These are phyloP conservation scores for Epinephelus coioides DNA, from an alignment of 2,797 vertebrate genomes.

Conservation along the genomic window DNA sequence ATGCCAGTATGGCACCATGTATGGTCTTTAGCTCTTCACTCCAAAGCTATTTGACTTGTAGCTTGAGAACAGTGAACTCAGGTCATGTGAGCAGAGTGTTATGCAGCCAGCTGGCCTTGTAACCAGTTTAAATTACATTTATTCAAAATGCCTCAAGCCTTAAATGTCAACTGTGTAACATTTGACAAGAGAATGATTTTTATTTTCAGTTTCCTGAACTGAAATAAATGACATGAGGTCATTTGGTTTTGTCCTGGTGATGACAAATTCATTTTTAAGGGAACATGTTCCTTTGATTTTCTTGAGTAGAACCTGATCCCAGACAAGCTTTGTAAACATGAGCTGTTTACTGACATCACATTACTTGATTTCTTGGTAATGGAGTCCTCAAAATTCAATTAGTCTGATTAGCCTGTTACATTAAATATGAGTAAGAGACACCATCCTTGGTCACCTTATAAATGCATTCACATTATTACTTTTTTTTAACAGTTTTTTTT, in stretches of 20 bases:
- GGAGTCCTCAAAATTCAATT: constrained; percentile 11
- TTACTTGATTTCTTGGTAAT: not conserved
- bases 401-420: not conserved
- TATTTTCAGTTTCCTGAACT: not conserved
- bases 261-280: not conserved
- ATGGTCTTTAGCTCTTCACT: not conserved
- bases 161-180: not conserved
- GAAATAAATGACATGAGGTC: not conserved
- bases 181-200: not conserved
- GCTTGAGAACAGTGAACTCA: constrained; percentile 14
- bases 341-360: not conserved
- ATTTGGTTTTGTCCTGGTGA: not conserved
- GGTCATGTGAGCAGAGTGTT: not conserved
- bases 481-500: too few relatives aligned
- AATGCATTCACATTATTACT: not conserved
- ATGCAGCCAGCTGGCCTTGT: not conserved
- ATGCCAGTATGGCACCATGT: not conserved
- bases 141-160: not conserved
- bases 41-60: constrained; percentile 1
- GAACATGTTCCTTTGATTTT: not conserved
- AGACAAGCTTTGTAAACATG: not conserved
- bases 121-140: not conserved
- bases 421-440: not conserved
- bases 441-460: not conserved
- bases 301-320: not conserved